Conservation (phyloP, 1,140 invertebrate species). For the Pseudomyrmex cubaensis region DNA sequence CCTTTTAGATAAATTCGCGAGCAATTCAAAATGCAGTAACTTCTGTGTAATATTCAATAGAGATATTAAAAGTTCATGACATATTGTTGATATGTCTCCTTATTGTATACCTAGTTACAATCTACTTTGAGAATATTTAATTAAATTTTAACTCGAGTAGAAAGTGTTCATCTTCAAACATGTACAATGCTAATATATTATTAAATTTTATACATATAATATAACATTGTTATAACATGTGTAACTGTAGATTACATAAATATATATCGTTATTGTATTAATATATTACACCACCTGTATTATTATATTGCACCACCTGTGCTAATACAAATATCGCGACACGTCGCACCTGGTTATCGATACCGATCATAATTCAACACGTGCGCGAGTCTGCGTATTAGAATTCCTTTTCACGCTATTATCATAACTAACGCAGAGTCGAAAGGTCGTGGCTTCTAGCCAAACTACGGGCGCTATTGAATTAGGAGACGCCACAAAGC, state of each 20-base stretch:
- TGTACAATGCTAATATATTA: too few species aligned
- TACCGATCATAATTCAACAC: slow-evolving; percentile 41
- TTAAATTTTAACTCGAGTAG: too few species aligned
- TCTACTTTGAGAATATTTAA: too few species aligned
- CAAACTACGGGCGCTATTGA: slow-evolving; percentile 50
- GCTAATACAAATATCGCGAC: slow-evolving; percentile 22
- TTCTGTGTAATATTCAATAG: too few species aligned
- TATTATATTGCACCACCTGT: slow-evolving; percentile 46
- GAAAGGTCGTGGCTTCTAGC: slow-evolving; percentile 45
- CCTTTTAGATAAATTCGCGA: too few species aligned
- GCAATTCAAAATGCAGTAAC: too few species aligned
- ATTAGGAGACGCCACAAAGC: slow-evolving; percentile 50
- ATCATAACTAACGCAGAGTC: slow-evolving; percentile 48
- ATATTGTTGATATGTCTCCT: too few species aligned
- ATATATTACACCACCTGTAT: slow-evolving; percentile 26
- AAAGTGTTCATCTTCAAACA: too few species aligned
- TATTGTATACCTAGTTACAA: too few species aligned
- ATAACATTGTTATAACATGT: slow-evolving; percentile 4
- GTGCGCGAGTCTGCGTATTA: slow-evolving; percentile 11
- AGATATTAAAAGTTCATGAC: too few species aligned
- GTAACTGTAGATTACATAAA: background rate
- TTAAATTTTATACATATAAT: background rate
- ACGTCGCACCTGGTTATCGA: slow-evolving; percentile 47
- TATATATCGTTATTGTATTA: background rate
- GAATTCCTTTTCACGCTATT: slow-evolving; percentile 43